phyloP scores from a whole-genome alignment of 1,140 invertebrate genomes.

The Drosophila oshimai region DNA sequence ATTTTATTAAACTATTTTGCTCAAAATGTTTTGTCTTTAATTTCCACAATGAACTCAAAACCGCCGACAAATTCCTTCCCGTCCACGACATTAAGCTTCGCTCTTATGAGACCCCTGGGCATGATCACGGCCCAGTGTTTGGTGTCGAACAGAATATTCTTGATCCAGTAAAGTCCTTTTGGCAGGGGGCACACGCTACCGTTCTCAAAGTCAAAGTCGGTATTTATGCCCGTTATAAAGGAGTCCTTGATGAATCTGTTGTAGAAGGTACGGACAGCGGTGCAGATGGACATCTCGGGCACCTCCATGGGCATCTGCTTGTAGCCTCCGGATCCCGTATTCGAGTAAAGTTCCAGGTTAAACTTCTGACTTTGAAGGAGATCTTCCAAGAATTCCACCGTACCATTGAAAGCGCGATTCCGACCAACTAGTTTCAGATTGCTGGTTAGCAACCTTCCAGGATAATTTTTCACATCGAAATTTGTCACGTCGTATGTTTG shows the following conservation, averaged over 20 bases:
- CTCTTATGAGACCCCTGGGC: slow-evolving; percentile 27
- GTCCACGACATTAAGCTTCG: background rate
- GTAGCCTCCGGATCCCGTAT: slow-evolving; percentile 19
- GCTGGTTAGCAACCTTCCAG: background rate
- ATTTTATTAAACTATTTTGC: background rate
- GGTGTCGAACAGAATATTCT: slow-evolving; percentile 21
- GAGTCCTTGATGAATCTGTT: slow-evolving; percentile 9
- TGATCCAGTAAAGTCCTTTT: slow-evolving; percentile 30
- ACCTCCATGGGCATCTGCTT: slow-evolving; percentile 30
- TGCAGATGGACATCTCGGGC: slow-evolving; percentile 5
- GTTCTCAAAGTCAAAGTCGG: slow-evolving; percentile 20
- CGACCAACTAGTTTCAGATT: slow-evolving; percentile 26
- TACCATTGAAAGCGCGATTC: slow-evolving; percentile 33
- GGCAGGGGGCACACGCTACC: slow-evolving; percentile 11
- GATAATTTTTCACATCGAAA: background rate
- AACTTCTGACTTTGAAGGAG: slow-evolving; percentile 8
- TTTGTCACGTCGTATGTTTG: background rate
- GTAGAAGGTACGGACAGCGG: slow-evolving; percentile 14
- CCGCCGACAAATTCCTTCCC: background rate
- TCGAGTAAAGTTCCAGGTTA: slow-evolving; percentile 17
- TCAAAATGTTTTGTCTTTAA: background rate
- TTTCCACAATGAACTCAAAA: background rate
- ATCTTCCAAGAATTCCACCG: slow-evolving; percentile 3
- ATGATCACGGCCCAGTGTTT: slow-evolving; percentile 17
- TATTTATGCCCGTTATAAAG: slow-evolving; percentile 6